Evolutionary conservation across 2,113 vertebrate species (phyloP).

Genomic region (Pelvicachromis taeniatus): DNA sequence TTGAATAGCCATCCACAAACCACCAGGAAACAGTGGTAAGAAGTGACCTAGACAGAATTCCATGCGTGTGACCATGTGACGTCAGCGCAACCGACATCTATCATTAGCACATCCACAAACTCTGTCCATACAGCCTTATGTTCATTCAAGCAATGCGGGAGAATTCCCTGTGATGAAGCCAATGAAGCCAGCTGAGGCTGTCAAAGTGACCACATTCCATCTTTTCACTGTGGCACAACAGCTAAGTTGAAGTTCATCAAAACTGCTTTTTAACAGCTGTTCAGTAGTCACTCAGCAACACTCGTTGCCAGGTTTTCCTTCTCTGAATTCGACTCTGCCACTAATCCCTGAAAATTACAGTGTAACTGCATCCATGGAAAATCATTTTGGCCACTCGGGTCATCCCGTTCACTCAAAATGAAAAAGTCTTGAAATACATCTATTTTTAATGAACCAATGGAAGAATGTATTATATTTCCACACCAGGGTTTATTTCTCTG

Average conservation of each 20-base stretch:
- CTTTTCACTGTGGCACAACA: constrained; percentile 11
- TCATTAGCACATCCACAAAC: constrained; percentile 69
- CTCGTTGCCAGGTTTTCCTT: constrained; percentile 19
- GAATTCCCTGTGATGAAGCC: constrained; percentile 14
- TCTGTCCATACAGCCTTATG: constrained; percentile 38
- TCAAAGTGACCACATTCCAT: constrained; percentile 32
- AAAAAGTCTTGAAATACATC: constrained; percentile 9
- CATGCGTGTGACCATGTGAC: constrained; percentile 64
- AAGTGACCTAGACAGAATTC: constrained; percentile 67
- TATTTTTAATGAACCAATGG: constrained; percentile 11
- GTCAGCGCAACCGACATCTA: constrained; percentile 67
- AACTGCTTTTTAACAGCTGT: constrained; percentile 38
- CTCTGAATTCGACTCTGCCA: constrained; percentile 57
- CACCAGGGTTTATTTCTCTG: constrained; percentile 5
- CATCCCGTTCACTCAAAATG: constrained; percentile 7
- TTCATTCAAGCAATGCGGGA: constrained; percentile 1
- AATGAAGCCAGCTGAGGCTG: constrained; percentile 1
- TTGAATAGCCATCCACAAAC: constrained; percentile 57
- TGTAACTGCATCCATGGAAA: constrained; percentile 62
- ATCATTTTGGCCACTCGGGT: constrained; percentile 34
- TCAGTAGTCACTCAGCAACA: constrained; percentile 17
- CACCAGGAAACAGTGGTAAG: constrained; percentile 55
- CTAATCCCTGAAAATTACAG: constrained; percentile 72
- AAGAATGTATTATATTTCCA: not conserved
- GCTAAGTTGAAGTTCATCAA: constrained; percentile 32